phyloP scores from a whole-genome alignment of 2,797 vertebrate species.

The Pangasius djambal region DNA sequence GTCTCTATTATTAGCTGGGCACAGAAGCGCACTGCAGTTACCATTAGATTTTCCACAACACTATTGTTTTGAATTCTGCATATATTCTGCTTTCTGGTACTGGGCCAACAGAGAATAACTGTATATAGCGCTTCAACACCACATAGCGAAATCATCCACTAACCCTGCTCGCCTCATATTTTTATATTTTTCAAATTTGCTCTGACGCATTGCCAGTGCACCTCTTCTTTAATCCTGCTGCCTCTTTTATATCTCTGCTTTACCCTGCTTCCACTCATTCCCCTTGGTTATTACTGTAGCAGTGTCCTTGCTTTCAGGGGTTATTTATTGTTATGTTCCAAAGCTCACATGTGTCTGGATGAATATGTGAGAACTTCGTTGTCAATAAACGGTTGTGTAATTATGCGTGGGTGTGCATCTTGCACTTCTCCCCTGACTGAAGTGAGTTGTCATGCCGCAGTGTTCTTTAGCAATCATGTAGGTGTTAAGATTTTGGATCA shows the following conservation, averaged over 20 bases:
- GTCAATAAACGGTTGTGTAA: conserved; percentile 51
- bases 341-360: conserved; percentile 14
- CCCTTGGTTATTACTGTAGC: not conserved
- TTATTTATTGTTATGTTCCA: conserved; percentile 26
- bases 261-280: not conserved
- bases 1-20: conserved; percentile 48
- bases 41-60: conserved; percentile 77
- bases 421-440: conserved; percentile 53
- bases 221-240: not conserved
- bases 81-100: conserved; percentile 42
- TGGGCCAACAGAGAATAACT: conserved; percentile 27
- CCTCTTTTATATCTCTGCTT: not conserved
- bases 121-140: not conserved
- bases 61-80: conserved; percentile 67
- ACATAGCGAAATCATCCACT: conserved; percentile 2
- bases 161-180: not conserved
- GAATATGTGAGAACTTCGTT: conserved; percentile 30
- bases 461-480: conserved; percentile 55
- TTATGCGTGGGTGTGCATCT: conserved; percentile 51
- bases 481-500: conserved; percentile 48
- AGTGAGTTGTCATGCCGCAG: conserved; percentile 52
- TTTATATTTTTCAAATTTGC: not conserved
- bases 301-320: conserved; percentile 27
- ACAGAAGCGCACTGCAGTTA: conserved; percentile 63
- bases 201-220: not conserved